phyloP scores from a whole-genome alignment of 2,113 vertebrate species.

The Pygathrix nemaeus region DNA sequence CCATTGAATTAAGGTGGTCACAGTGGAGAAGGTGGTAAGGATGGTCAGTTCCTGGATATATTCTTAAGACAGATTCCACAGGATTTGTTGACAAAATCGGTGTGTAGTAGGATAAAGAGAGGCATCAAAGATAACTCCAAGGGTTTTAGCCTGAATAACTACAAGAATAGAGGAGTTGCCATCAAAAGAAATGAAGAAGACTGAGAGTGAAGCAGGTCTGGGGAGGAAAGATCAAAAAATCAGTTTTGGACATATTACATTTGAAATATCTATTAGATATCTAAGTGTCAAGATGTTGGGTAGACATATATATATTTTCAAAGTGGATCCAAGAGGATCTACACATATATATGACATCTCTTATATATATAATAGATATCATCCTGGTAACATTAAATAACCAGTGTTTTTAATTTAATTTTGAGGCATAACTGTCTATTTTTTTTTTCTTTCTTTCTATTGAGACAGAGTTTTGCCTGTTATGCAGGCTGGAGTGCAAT shows the following conservation, averaged over 20 bases:
- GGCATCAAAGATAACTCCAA: neutral
- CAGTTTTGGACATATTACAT: neutral
- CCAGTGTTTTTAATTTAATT: neutral
- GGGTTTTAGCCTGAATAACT: neutral
- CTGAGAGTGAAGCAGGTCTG: neutral
- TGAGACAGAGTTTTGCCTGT: no score
- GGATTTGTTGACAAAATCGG: neutral
- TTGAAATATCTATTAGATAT: neutral
- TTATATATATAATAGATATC: neutral
- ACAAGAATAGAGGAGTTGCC: neutral
- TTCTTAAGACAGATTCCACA: neutral
- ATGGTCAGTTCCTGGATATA: neutral
- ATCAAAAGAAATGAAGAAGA: neutral
- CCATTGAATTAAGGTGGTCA: neutral
- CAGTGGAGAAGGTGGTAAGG: neutral
- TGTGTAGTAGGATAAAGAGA: neutral
- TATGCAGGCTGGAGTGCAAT: no score
- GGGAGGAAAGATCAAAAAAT: neutral
- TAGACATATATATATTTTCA: neutral
- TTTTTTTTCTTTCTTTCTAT: no score
- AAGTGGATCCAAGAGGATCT: no score
- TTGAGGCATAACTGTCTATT: neutral
- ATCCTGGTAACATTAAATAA: neutral
- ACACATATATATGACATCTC: no score
- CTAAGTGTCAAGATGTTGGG: neutral